phyloP scores from a whole-genome alignment of 2,113 vertebrate genomes.

The Gasterosteus nipponicus region DNA sequence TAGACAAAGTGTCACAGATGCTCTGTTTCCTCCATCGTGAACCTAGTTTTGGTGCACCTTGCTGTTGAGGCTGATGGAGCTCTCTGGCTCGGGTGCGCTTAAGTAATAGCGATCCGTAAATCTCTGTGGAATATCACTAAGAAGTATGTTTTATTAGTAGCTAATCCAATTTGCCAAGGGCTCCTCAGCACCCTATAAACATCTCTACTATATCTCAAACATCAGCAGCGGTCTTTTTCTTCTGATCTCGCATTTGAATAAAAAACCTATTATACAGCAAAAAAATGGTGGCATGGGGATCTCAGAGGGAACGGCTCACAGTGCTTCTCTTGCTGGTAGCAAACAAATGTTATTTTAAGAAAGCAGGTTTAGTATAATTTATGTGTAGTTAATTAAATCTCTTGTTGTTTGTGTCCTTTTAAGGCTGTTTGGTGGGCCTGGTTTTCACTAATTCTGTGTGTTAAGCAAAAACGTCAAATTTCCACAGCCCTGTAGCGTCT shows the following conservation, averaged over 20 bases:
- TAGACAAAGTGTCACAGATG: constrained; percentile 74
- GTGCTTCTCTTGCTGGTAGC: constrained; percentile 82
- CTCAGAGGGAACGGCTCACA: constrained; percentile 74
- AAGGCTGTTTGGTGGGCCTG: constrained; percentile 73
- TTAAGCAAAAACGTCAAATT: constrained; percentile 83
- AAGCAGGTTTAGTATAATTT: constrained; percentile 83
- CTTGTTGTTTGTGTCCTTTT: constrained; percentile 85
- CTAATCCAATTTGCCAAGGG: constrained; percentile 77
- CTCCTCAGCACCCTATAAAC: constrained; percentile 77
- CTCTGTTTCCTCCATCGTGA: constrained; percentile 62
- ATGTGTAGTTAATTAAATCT: constrained; percentile 86
- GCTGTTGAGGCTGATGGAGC: constrained; percentile 53
- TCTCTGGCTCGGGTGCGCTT: constrained; percentile 54
- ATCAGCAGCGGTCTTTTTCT: constrained; percentile 81
- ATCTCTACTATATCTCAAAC: constrained; percentile 77
- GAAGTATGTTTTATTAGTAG: constrained; percentile 78
- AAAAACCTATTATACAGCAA: constrained; percentile 87
- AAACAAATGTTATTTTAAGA: constrained; percentile 87
- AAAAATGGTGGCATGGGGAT: constrained; percentile 80
- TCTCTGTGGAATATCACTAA: constrained; percentile 76
- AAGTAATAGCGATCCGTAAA: constrained; percentile 56
- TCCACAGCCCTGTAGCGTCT: constrained; percentile 65
- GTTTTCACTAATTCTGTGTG: constrained; percentile 77
- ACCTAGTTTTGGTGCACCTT: constrained; percentile 68
- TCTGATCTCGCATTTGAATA: constrained; percentile 86